Conservation (phyloP, 2,888 invertebrate species). For the Metacarcinus magister region DNA sequence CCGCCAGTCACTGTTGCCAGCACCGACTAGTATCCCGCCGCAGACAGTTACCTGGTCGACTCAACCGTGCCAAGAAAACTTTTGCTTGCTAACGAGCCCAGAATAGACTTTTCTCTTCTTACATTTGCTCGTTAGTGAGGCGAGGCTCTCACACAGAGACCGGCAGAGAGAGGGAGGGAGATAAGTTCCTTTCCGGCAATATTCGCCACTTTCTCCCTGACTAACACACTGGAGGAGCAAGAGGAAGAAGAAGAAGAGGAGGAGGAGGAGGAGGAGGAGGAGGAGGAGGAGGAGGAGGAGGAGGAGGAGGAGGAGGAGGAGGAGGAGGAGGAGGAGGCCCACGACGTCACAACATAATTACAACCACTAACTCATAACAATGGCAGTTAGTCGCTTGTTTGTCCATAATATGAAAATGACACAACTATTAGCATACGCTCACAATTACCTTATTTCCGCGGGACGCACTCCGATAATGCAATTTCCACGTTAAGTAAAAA, state of each 20-base stretch:
- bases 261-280: background rate
- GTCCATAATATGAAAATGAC: background rate
- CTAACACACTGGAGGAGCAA: too few relatives aligned
- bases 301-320: background rate
- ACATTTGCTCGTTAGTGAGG: slow-evolving; percentile 6
- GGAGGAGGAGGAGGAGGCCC: background rate
- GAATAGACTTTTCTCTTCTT: background rate
- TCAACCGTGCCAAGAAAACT: background rate
- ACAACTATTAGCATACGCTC: background rate
- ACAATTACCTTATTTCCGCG: background rate
- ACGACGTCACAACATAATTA: background rate
- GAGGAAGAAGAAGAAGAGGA: background rate
- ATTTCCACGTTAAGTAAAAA: slow-evolving; percentile 8
- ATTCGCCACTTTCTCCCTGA: too few relatives aligned
- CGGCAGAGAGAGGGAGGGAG: background rate
- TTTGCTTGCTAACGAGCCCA: background rate
- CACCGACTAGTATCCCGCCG: too few relatives aligned
- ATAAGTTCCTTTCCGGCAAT: too few relatives aligned
- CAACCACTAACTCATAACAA: background rate
- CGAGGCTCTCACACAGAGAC: background rate
- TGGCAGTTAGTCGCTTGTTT: background rate
- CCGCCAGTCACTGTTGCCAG: too few relatives aligned
- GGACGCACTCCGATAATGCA: background rate
- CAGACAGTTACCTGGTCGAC: too few relatives aligned
- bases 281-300: background rate